Evolutionary conservation across 2,888 invertebrate species (phyloP).

Genomic region (Thumatha senex): DNA sequence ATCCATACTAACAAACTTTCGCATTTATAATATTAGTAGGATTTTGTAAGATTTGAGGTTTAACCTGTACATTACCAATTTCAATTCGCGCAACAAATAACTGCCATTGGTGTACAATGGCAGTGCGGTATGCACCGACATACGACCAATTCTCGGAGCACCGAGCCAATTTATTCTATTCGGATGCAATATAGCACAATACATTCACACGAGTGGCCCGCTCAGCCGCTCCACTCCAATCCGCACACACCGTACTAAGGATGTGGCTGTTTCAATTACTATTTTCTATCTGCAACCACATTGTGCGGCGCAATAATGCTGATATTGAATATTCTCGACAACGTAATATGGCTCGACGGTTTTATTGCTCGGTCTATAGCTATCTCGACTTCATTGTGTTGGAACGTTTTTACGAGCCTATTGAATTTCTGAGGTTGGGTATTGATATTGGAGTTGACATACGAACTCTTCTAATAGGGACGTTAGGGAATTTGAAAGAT

Average conservation of each 20-base stretch:
- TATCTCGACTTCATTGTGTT: neutral
- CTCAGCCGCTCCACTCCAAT: constrained; percentile 3
- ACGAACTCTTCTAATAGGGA: too few species aligned
- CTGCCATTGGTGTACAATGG: too few species aligned
- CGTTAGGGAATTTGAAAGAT: too few species aligned
- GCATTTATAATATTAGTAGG: too few species aligned
- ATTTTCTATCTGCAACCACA: constrained; percentile 32
- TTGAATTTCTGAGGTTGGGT: neutral
- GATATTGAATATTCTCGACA: constrained; percentile 34
- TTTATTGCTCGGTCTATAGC: constrained; percentile 10
- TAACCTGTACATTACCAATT: too few species aligned
- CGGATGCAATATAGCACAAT: too few species aligned
- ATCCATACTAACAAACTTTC: too few species aligned
- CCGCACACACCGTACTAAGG: constrained; percentile 16
- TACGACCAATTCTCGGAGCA: too few species aligned
- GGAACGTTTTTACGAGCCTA: neutral
- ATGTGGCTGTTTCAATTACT: constrained; percentile 33
- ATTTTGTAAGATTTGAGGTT: too few species aligned
- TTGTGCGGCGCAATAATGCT: constrained; percentile 33
- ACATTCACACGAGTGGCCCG: constrained; percentile 19
- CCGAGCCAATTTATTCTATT: too few species aligned
- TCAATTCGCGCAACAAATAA: too few species aligned
- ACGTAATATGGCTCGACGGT: constrained; percentile 7
- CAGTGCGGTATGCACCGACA: too few species aligned
- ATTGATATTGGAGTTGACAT: neutral